Conservation (phyloP, 2,797 vertebrate species). For the Halcyon smyrnensis region DNA sequence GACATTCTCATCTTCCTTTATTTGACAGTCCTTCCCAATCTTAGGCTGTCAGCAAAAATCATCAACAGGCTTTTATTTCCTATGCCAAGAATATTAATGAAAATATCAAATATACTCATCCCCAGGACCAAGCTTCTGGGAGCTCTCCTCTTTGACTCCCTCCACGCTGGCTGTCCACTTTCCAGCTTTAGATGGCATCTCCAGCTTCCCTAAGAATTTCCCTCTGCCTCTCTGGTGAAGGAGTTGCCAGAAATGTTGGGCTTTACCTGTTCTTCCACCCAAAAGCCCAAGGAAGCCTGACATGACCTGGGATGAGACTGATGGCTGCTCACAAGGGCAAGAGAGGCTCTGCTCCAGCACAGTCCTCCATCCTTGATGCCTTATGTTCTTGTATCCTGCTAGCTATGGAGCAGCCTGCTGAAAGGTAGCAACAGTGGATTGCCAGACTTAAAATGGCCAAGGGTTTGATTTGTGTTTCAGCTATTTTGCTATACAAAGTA, state of each 20-base stretch:
- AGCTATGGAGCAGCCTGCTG: background rate
- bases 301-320: background rate
- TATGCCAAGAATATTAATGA: background rate
- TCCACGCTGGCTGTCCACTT: background rate
- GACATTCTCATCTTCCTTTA: background rate
- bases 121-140: background rate
- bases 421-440: background rate
- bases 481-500: background rate
- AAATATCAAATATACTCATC: background rate
- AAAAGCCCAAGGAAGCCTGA: background rate
- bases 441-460: background rate
- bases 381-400: background rate
- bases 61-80: background rate
- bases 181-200: background rate
- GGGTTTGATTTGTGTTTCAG: background rate
- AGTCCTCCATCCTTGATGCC: background rate
- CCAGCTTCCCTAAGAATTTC: background rate
- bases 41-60: background rate
- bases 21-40: background rate
- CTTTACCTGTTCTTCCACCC: background rate
- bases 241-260: background rate
- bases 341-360: fast-evolving
- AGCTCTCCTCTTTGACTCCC: background rate
- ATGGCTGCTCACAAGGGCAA: background rate
- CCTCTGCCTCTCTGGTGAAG: background rate